These are phyloP conservation scores for Falcaria lacertinaria DNA, from an alignment of 2,888 invertebrate genomes.

Conservation along the genomic window DNA sequence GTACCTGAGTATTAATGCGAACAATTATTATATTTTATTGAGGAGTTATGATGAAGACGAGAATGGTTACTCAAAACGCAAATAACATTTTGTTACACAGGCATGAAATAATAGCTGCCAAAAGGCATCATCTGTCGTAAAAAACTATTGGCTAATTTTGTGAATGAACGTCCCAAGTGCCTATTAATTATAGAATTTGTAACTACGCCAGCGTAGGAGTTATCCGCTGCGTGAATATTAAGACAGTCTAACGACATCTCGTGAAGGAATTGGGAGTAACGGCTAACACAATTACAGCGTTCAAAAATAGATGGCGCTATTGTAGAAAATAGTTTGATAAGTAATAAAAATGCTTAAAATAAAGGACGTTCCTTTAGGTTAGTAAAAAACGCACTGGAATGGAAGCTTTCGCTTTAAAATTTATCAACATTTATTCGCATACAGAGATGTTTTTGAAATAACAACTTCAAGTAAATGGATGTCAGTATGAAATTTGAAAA, in stretches of 20 bases:
- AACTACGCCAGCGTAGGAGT: background rate
- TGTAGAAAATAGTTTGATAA: slow-evolving; percentile 3
- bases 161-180: slow-evolving; percentile 4
- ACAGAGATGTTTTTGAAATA: too few species aligned
- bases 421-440: too few species aligned
- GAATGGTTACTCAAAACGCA: too few species aligned
- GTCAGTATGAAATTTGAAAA: slow-evolving; percentile 17
- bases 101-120: slow-evolving; percentile 17
- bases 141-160: slow-evolving; percentile 21
- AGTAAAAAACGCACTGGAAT: too few species aligned
- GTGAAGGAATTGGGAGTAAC: slow-evolving; percentile 26
- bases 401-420: too few species aligned
- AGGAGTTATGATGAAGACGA: too few species aligned
- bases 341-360: background rate
- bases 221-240: slow-evolving; percentile 5
- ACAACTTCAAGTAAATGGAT: slow-evolving; percentile 10
- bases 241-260: slow-evolving; percentile 32
- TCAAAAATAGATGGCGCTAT: slow-evolving; percentile 47
- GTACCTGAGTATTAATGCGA: too few species aligned
- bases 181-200: slow-evolving; percentile 21
- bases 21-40: too few species aligned
- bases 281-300: slow-evolving; percentile 6
- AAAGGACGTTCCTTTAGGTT: too few species aligned
- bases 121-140: slow-evolving; percentile 22
- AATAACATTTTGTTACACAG: slow-evolving; percentile 12